These are phyloP conservation scores for Stomorhina lunata DNA, from an alignment of 2,888 invertebrate genomes.

Conservation along the genomic window DNA sequence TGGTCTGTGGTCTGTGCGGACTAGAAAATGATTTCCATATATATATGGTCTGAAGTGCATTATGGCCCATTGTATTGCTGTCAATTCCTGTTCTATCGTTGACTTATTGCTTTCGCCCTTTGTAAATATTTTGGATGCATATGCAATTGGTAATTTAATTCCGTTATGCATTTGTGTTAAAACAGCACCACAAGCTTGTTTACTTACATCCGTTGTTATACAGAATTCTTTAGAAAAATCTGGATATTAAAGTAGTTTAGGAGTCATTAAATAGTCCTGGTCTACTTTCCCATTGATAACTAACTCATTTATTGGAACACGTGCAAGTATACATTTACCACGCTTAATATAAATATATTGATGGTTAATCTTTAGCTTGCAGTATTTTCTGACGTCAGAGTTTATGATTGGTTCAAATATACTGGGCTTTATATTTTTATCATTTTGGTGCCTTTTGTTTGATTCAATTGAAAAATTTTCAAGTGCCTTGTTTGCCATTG, in stretches of 20 bases:
- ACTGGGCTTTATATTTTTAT: not conserved
- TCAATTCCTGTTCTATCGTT: too few species aligned
- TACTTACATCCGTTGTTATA: too few species aligned
- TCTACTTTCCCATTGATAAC: slow-evolving; percentile 41
- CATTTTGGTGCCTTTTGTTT: not conserved
- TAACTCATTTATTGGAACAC: slow-evolving; percentile 17
- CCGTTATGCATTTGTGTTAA: too few species aligned
- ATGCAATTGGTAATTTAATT: not conserved
- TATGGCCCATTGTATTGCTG: not conserved
- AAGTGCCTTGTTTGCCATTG: not conserved
- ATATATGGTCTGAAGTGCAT: not conserved
- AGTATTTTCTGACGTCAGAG: slow-evolving; percentile 26
- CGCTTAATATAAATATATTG: slow-evolving; percentile 24
- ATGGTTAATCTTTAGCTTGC: slow-evolving; percentile 26
- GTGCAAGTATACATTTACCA: slow-evolving; percentile 7
- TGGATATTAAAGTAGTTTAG: too few species aligned
- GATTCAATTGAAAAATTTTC: not conserved
- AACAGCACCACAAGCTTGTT: too few species aligned
- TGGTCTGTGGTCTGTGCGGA: slow-evolving; percentile 68
- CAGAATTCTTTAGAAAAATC: too few species aligned
- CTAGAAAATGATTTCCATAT: slow-evolving; percentile 63
- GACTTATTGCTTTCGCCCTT: not conserved
- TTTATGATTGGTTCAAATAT: slow-evolving; percentile 4
- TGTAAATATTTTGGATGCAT: not conserved
- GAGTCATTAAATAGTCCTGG: slow-evolving; percentile 40